Evolutionary conservation across 2,113 vertebrate genomes (phyloP).

Genomic region (Ranitomeya variabilis): DNA sequence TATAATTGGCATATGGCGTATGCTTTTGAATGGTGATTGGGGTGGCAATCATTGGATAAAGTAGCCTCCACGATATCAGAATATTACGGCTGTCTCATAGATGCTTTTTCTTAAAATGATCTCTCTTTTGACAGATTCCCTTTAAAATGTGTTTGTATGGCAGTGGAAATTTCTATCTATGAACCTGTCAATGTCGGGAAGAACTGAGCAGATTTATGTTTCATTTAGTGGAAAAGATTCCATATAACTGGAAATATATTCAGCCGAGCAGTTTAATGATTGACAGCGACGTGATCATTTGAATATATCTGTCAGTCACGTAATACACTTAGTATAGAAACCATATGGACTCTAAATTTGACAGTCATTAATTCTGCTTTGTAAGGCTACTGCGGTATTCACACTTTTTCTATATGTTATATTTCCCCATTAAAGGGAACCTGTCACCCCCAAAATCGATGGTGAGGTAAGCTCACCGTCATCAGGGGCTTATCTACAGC

Average conservation of each 20-base stretch:
- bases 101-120: neutral
- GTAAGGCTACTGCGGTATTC: neutral
- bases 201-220: too few species aligned
- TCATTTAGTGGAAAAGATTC: too few species aligned
- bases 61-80: too few species aligned
- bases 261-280: neutral
- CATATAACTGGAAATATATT: too few species aligned
- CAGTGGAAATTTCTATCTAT: too few species aligned
- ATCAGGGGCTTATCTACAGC: too few species aligned
- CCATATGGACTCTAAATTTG: neutral
- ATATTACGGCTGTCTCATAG: neutral
- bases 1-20: neutral
- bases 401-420: neutral
- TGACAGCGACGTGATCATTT: neutral
- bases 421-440: neutral
- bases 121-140: too few species aligned
- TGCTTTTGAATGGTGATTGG: neutral
- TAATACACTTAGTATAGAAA: neutral
- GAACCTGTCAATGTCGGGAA: too few species aligned
- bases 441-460: too few species aligned
- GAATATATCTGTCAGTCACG: neutral
- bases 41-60: neutral
- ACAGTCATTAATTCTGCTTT: neutral
- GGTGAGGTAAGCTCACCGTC: too few species aligned
- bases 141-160: too few species aligned